These are phyloP conservation scores for Clavelina lepadiformis DNA, from an alignment of 23 tunicate genomes.

Conservation along the genomic window DNA sequence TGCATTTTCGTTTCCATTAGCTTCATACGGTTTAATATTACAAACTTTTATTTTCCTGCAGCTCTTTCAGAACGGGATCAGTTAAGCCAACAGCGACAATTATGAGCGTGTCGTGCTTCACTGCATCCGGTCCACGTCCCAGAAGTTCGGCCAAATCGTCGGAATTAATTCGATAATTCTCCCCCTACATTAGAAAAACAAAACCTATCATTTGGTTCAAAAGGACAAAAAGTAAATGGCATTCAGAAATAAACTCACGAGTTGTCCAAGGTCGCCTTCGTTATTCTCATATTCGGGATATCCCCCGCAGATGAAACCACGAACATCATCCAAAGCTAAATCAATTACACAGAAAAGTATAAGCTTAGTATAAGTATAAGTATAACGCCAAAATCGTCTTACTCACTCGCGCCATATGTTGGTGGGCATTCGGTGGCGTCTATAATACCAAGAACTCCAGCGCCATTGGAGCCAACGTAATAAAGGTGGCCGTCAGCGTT, in stretches of 20 bases:
- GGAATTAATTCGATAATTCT: slow-evolving; percentile 12
- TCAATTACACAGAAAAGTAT: background rate
- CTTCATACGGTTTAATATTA: too few relatives aligned
- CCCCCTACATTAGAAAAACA: slow-evolving; percentile 3
- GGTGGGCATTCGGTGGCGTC: slow-evolving; percentile 94
- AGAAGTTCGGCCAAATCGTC: slow-evolving; percentile 9
- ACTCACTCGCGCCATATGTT: slow-evolving; percentile 75
- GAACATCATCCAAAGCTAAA: slow-evolving; percentile 70
- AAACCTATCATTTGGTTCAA: background rate
- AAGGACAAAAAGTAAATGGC: background rate
- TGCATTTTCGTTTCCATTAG: too few relatives aligned
- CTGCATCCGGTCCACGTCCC: background rate
- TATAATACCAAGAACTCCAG: slow-evolving; percentile 76
- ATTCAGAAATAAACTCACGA: slow-evolving; percentile 13
- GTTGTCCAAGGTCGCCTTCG: slow-evolving; percentile 37
- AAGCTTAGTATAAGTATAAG: too few relatives aligned
- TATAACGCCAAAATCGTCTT: too few relatives aligned
- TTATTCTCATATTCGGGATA: slow-evolving; percentile 51
- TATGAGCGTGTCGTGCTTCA: background rate
- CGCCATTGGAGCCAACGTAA: slow-evolving; percentile 56
- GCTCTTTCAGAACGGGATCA: slow-evolving; percentile 6
- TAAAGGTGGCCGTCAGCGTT: slow-evolving; percentile 34
- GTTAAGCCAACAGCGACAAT: background rate
- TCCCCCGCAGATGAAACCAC: slow-evolving; percentile 79
- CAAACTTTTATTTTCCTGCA: slow-evolving; percentile 5